These are phyloP conservation scores for Vulpes vulpes DNA, from an alignment of 2,113 vertebrate genomes.

Conservation along the genomic window DNA sequence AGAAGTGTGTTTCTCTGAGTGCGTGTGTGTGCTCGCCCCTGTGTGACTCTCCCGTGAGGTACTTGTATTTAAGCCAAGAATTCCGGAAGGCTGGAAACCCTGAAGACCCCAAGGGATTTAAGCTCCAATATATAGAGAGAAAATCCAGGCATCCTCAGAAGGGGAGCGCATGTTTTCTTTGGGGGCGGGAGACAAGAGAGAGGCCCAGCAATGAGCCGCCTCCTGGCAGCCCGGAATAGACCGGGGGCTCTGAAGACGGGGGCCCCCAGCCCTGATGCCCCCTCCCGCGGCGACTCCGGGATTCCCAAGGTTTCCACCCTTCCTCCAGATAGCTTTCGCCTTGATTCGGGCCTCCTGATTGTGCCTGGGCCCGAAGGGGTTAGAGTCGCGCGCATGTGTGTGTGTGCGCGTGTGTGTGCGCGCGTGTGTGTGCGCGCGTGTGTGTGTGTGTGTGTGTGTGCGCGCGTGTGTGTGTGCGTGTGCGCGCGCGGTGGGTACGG, in stretches of 20 bases:
- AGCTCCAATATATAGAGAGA: neutral
- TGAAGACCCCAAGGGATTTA: neutral
- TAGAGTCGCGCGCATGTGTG: neutral
- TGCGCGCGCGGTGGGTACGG: too few species aligned
- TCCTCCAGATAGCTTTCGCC: neutral
- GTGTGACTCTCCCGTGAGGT: neutral
- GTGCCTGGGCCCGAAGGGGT: neutral
- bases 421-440: too few species aligned
- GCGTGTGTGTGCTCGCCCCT: neutral
- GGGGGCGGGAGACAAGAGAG: neutral
- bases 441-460: neutral
- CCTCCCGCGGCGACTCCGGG: fast-evolving
- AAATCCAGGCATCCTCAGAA: neutral
- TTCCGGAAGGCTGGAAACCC: neutral
- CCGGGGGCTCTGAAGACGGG: fast-evolving
- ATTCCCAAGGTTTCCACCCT: neutral
- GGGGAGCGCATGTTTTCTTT: neutral
- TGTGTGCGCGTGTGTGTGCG: neutral
- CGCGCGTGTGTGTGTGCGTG: neutral
- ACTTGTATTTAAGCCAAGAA: neutral
- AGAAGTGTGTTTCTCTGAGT: neutral
- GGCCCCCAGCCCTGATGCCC: fast-evolving
- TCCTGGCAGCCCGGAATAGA: neutral
- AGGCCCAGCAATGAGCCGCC: fast-evolving
- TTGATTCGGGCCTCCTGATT: neutral